phyloP scores from a whole-genome alignment of 2,797 vertebrate genomes.

The Pseudochirops cupreus region DNA sequence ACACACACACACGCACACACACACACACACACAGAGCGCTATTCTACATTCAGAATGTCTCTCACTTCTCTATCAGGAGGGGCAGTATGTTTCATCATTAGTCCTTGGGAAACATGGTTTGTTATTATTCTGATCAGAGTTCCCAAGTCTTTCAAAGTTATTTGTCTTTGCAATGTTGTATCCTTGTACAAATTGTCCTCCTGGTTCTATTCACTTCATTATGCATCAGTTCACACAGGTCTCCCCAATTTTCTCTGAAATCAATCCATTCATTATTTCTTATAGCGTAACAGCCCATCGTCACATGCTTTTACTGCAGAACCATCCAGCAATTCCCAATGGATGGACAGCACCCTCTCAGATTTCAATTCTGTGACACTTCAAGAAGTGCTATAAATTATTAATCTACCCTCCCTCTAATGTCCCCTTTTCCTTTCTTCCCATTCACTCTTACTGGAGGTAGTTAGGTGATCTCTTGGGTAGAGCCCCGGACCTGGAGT shows the following conservation, averaged over 20 bases:
- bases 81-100: neutral
- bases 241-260: neutral
- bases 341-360: neutral
- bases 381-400: neutral
- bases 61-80: neutral
- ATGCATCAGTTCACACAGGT: neutral
- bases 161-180: neutral
- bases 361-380: neutral
- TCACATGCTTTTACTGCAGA: neutral
- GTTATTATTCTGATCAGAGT: neutral
- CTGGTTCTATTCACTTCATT: neutral
- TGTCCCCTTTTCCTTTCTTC: neutral
- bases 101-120: neutral
- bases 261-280: neutral
- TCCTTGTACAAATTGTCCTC: neutral
- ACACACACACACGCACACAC: no score
- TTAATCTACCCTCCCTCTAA: neutral
- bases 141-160: neutral
- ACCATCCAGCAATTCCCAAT: neutral
- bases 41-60: neutral
- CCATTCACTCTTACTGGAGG: neutral
- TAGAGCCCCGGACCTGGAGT: neutral
- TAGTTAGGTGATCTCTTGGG: neutral
- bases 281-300: neutral
- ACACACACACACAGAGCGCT: no score